Conservation (phyloP, 2,113 vertebrate species). For the Rhabdornis inornatus region DNA sequence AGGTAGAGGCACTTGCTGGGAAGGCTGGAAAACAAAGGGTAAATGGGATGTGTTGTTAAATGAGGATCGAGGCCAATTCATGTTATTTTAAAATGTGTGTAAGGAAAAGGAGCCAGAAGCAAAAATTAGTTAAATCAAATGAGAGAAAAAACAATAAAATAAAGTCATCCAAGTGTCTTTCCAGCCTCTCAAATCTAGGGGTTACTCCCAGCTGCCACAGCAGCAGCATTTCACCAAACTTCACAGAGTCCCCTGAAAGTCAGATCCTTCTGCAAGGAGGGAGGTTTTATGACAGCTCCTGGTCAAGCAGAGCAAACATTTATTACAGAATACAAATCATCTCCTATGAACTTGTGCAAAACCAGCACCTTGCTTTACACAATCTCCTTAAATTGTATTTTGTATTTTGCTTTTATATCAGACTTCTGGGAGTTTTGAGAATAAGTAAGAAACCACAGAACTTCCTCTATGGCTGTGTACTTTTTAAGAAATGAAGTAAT, state of each 20-base stretch:
- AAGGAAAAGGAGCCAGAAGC: neutral
- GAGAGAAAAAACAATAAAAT: neutral
- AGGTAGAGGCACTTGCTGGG: neutral
- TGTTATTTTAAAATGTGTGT: neutral
- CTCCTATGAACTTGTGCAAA: neutral
- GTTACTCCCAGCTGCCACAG: neutral
- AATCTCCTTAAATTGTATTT: neutral
- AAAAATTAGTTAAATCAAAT: neutral
- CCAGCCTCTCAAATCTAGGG: neutral
- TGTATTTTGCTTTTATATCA: neutral
- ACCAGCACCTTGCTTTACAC: neutral
- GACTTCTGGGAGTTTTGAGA: neutral
- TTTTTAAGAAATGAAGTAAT: neutral
- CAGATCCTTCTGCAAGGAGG: neutral
- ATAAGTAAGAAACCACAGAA: neutral
- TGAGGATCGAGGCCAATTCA: rapidly evolving
- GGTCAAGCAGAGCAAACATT: neutral
- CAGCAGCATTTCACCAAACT: neutral
- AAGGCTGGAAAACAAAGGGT: neutral
- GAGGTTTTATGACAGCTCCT: neutral
- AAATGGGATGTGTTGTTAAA: neutral
- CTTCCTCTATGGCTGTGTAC: neutral
- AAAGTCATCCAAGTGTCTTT: neutral
- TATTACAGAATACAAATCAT: neutral
- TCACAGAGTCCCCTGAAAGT: neutral